Conservation (phyloP, 2,113 vertebrate species). For the Arizona elegans region DNA sequence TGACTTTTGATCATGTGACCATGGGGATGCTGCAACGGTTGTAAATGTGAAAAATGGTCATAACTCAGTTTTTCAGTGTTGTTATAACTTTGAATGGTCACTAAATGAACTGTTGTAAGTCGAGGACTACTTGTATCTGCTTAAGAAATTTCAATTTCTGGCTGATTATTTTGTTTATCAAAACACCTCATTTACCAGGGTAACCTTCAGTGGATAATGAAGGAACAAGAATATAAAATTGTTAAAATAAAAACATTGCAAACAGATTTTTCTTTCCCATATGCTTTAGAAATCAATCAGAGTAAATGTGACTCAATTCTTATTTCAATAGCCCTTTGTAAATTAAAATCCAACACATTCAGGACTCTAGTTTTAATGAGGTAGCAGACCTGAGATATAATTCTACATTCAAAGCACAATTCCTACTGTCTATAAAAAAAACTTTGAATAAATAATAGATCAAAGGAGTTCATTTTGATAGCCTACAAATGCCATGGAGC, state of each 20-base stretch:
- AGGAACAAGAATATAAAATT: background rate
- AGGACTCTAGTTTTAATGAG: constrained; percentile 59
- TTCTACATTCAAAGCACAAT: constrained; percentile 61
- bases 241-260: constrained; percentile 30
- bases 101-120: background rate
- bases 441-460: constrained; percentile 64
- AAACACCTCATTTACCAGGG: background rate
- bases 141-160: constrained; percentile 48
- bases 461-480: constrained; percentile 52
- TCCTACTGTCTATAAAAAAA: constrained; percentile 55
- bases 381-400: constrained; percentile 54
- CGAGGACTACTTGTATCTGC: background rate
- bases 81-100: background rate
- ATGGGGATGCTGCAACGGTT: background rate
- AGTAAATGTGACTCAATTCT: constrained; percentile 44
- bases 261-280: constrained; percentile 20
- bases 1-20: background rate
- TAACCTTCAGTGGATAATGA: constrained; percentile 34
- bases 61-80: background rate
- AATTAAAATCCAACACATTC: constrained; percentile 31
- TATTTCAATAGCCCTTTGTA: constrained; percentile 52
- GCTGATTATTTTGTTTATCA: background rate
- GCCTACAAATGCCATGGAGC: background rate
- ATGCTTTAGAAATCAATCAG: constrained; percentile 40
- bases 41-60: background rate